Base-by-base conservation (phyloP, 2,888 invertebrate species). In the Euspilapteryx auroguttella region DNA sequence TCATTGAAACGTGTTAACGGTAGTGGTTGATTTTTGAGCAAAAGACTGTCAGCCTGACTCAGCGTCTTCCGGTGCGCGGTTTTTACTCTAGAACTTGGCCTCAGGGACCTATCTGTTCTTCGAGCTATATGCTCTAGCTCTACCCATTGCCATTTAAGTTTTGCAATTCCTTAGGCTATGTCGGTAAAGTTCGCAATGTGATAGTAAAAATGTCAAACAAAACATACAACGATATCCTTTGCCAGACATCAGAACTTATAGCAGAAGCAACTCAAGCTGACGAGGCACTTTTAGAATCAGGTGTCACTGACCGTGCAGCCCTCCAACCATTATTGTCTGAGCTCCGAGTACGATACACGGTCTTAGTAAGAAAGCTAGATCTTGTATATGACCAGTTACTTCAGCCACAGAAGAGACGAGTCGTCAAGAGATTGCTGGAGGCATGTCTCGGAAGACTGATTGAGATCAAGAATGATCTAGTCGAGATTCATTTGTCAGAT, bases 321-420 rank as follows among this genome's bases (percentile, higher is more conserved):
- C 77, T 86, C 2, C 81, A 86, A 28, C 75, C 78, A 1, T 54
- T 79, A 4, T 63, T 88, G 1, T 81, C 84, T 11, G 85, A 85
- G 32, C 65, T 95, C 28, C 91, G 93, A 51, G 75, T 92, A 2
- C 83, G 87, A 42, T 96, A 95, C 48, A 87, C 93, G 4, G 68
- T 86, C 13, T 78, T 89, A 0, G 79, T 88, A 12, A 83, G 87
- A 37, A 82, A 81, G 41, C 54, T 95, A 17, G 87, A 91, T 44
- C 75, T 83, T 31, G 88, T 91, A 34, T 91, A 94, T 43, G 95
- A 96, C 45, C 94, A 94, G 68, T 79, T 94, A 42, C 76, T 94
- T 21, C 96, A 96, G 54, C 95, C 96, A 0, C 96, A 97, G 55
- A 96, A 96, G 55, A 78, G 94, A 15, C 54, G 86, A 27, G 71